Conservation (phyloP, 2,113 vertebrate genomes). For the Mola mola region DNA sequence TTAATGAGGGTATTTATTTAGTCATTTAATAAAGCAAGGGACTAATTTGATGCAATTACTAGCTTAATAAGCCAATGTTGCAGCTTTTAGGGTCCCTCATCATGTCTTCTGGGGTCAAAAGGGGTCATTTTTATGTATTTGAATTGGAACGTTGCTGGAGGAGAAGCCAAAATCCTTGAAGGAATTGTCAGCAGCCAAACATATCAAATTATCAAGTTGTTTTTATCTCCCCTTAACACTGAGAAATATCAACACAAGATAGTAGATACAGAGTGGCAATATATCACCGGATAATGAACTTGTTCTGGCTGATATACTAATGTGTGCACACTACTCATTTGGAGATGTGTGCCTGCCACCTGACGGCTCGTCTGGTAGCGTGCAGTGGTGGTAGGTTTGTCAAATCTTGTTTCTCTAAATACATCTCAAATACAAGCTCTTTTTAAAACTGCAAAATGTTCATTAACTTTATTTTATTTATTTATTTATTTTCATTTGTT, state of each 20-base stretch:
- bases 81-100: slow-evolving; percentile 12
- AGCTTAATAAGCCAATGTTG: slow-evolving; percentile 11
- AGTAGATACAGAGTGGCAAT: slow-evolving; percentile 1
- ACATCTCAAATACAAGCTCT: too few species aligned
- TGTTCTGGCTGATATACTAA: neutral
- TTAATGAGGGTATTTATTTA: slow-evolving; percentile 31
- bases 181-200: neutral
- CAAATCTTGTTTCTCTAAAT: neutral
- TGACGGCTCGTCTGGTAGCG: too few species aligned
- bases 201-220: slow-evolving; percentile 1
- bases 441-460: neutral
- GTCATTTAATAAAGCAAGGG: neutral
- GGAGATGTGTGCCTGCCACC: neutral
- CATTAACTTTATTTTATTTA: neutral
- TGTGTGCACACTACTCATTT: neutral
- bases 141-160: neutral
- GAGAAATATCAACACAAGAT: slow-evolving; percentile 10
- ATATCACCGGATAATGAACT: neutral
- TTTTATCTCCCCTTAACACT: neutral
- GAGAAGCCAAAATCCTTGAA: neutral
- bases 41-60: slow-evolving; percentile 4
- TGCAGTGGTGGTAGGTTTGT: too few species aligned
- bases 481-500: neutral
- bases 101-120: neutral
- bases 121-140: neutral